Conservation (phyloP, 2,888 invertebrate species). For the Melolontha melolontha region DNA sequence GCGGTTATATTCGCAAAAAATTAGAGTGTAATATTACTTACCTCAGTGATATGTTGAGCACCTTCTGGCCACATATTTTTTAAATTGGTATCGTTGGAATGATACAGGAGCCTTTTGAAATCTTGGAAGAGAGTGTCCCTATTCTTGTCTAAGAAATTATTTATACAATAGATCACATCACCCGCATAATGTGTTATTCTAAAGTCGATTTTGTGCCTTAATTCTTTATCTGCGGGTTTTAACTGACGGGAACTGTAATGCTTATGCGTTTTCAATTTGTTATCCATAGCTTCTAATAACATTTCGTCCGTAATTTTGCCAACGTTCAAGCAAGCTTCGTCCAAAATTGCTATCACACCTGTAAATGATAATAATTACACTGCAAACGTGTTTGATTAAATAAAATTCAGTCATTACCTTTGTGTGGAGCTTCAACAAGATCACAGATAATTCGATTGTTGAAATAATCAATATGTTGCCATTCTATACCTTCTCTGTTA, state of each 20-base stretch:
- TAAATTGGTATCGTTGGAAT: slow-evolving; percentile 82
- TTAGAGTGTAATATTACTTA: slow-evolving; percentile 67
- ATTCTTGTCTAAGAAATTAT: slow-evolving; percentile 97
- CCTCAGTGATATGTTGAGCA: slow-evolving; percentile 86
- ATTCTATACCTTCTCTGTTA: slow-evolving; percentile 92
- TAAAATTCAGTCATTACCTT: slow-evolving; percentile 69
- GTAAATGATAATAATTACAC: not conserved
- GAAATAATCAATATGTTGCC: slow-evolving; percentile 96
- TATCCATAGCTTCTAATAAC: slow-evolving; percentile 93
- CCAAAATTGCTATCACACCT: slow-evolving; percentile 85
- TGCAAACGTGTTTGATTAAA: not conserved
- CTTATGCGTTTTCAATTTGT: slow-evolving; percentile 84
- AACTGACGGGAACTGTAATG: slow-evolving; percentile 92
- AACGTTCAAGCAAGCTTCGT: slow-evolving; percentile 96
- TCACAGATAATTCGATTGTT: slow-evolving; percentile 98
- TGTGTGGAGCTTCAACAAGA: slow-evolving; percentile 92
- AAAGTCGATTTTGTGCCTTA: slow-evolving; percentile 84
- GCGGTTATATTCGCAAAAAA: too few relatives aligned
- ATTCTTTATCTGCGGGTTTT: slow-evolving; percentile 83
- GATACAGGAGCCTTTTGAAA: slow-evolving; percentile 91
- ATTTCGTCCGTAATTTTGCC: slow-evolving; percentile 90
- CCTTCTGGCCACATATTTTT: slow-evolving; percentile 98
- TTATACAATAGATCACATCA: slow-evolving; percentile 91
- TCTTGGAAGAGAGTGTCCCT: slow-evolving; percentile 97
- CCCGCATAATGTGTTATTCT: slow-evolving; percentile 95